Evolutionary conservation across 2,888 invertebrate species (phyloP).

Genomic region (Graphium colonna): DNA sequence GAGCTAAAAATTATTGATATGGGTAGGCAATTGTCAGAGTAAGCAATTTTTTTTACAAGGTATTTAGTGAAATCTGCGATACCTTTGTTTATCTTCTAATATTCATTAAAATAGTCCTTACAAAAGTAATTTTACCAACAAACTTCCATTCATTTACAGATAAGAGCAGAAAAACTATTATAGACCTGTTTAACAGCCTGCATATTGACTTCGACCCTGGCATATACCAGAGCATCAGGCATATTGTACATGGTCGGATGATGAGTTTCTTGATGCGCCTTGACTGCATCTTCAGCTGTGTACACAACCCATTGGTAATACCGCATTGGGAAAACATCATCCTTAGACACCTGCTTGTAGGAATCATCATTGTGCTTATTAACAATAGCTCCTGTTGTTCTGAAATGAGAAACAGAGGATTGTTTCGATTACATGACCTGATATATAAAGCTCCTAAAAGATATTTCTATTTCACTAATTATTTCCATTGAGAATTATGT

Average conservation of each 20-base stretch:
- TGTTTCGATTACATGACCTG: neutral
- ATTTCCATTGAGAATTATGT: no score
- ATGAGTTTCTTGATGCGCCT: conserved; percentile 88
- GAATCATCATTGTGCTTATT: conserved; percentile 81
- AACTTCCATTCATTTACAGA: no score
- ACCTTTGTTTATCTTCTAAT: no score
- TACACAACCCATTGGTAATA: conserved; percentile 82
- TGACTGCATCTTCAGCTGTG: conserved; percentile 87
- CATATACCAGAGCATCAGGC: conserved; percentile 85
- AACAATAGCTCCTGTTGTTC: conserved; percentile 50
- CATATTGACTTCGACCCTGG: conserved; percentile 90
- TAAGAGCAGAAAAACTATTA: no score
- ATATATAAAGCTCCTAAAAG: no score
- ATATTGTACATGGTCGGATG: conserved; percentile 90
- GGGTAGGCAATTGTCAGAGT: no score
- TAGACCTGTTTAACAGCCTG: conserved; percentile 82
- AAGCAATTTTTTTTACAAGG: no score
- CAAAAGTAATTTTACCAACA: no score
- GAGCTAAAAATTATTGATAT: no score
- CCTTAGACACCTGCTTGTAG: conserved; percentile 66
- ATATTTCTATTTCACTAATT: neutral
- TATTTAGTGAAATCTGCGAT: no score
- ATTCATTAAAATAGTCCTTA: no score
- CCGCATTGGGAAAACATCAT: conserved; percentile 79
- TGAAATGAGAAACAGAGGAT: conserved; percentile 34